Base-by-base conservation (phyloP, 2,113 vertebrate genomes). In the Lophotis ruficrista region DNA sequence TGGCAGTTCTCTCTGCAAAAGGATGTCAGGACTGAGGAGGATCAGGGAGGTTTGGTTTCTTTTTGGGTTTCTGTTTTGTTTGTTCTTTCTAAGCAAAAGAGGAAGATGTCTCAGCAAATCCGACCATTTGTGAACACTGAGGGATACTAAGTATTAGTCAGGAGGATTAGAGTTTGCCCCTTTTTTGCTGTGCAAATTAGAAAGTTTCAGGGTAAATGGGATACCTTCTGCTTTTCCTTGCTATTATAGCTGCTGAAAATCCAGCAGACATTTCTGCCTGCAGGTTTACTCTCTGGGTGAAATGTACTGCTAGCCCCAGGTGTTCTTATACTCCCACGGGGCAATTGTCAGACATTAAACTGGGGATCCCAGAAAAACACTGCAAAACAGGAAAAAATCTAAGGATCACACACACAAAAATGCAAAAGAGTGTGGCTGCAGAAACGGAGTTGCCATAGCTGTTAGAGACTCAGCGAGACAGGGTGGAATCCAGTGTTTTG, bases 401-500 rank as follows among this genome's bases (percentile, higher is more conserved):
- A 98, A 97, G 97, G 96, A 91, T 91, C 89, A 58, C 60, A 27
- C 60, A 81, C 83, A 97, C 83, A 96, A 97, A 97, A 97, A 97
- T 96, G 98, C 91, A 96, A 54, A 61, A 90, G 94, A 94, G 95
- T 87, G 97, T 92, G 90, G 96, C 96, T 94, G 97, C 96, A 97
- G 97, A 91, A 97, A 94, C 1, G 37, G 81, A 97, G 98, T 98
- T 98, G 97, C 98, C 97, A 98, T 98, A 98, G 97, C 96, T 97
- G 50, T 94, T 60, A 81, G 92, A 91, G 97, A 94, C 97, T 98
- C 96, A 94, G 92, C 12, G 90, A 93, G 97, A 97, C 98, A 97
- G 98, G 98, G 98, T 90, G 97, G 98, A 97, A 97, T 98, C 98
- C 98, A 98, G 97, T 99, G 98, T 99, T 99, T 99, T 99, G 99